phyloP scores from a whole-genome alignment of 2,113 vertebrate genomes.

The Lophotis ruficrista region DNA sequence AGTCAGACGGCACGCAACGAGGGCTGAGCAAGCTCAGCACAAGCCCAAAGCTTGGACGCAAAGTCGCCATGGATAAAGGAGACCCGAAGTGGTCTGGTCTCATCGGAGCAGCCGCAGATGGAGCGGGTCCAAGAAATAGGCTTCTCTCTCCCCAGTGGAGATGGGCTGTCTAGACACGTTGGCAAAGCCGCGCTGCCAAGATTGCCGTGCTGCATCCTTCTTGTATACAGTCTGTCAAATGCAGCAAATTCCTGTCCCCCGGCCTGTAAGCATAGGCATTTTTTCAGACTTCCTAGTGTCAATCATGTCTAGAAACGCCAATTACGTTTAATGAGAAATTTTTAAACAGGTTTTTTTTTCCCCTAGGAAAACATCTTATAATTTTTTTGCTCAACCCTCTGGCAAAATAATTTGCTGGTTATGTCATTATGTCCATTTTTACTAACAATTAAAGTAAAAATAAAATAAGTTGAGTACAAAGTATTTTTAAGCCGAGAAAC shows the following conservation, averaged over 20 bases:
- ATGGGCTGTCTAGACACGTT: slow-evolving; percentile 63
- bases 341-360: neutral
- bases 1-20: rapidly evolving
- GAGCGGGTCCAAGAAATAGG: slow-evolving; percentile 34
- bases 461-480: neutral
- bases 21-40: neutral
- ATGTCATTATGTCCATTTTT: neutral
- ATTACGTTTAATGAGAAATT: neutral
- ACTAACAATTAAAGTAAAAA: neutral
- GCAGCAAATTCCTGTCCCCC: slow-evolving; percentile 1
- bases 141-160: neutral
- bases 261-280: neutral
- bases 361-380: neutral
- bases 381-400: neutral
- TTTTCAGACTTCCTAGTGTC: slow-evolving; percentile 14
- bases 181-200: neutral
- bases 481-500: neutral
- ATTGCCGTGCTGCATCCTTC: slow-evolving; percentile 31
- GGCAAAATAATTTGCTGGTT: neutral
- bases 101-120: neutral
- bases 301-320: slow-evolving; percentile 9
- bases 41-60: neutral
- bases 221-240: slow-evolving; percentile 3
- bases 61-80: neutral
- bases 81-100: neutral